phyloP scores from a whole-genome alignment of 2,797 vertebrate genomes.

The Parauchenoglanis ngamensis region DNA sequence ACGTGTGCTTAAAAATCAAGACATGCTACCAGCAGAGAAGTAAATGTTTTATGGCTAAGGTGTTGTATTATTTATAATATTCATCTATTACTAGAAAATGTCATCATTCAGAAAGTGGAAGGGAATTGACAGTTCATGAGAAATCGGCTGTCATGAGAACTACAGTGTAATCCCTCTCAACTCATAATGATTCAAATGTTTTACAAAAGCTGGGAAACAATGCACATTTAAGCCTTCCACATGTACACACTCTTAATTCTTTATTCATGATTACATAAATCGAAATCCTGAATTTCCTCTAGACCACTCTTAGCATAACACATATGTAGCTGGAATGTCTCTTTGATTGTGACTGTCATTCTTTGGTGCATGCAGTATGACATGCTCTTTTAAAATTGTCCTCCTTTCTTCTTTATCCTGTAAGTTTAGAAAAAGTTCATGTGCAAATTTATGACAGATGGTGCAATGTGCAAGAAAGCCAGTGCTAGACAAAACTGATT shows the following conservation, averaged over 20 bases:
- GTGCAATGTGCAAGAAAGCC: neutral
- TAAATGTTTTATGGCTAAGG: conserved; percentile 42
- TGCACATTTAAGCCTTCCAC: neutral
- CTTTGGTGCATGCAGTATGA: neutral
- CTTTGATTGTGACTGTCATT: neutral
- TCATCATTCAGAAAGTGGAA: conserved; percentile 38
- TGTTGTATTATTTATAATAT: conserved; percentile 40
- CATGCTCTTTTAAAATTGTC: neutral
- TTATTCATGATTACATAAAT: neutral
- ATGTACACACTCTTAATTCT: neutral
- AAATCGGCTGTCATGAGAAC: neutral
- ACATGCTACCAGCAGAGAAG: conserved; percentile 36
- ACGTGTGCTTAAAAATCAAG: conserved; percentile 30
- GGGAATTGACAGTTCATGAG: conserved; percentile 26
- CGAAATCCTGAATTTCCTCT: neutral
- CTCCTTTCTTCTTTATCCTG: neutral
- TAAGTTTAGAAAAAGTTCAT: neutral
- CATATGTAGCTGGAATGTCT: neutral
- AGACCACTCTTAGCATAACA: neutral
- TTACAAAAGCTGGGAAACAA: neutral
- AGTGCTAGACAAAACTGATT: neutral
- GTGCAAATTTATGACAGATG: neutral
- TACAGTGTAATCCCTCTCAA: neutral
- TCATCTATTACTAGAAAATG: conserved; percentile 46
- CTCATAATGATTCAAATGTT: neutral